These are phyloP conservation scores for Turdus rufiventris DNA, from an alignment of 2,113 vertebrate species.

Conservation along the genomic window DNA sequence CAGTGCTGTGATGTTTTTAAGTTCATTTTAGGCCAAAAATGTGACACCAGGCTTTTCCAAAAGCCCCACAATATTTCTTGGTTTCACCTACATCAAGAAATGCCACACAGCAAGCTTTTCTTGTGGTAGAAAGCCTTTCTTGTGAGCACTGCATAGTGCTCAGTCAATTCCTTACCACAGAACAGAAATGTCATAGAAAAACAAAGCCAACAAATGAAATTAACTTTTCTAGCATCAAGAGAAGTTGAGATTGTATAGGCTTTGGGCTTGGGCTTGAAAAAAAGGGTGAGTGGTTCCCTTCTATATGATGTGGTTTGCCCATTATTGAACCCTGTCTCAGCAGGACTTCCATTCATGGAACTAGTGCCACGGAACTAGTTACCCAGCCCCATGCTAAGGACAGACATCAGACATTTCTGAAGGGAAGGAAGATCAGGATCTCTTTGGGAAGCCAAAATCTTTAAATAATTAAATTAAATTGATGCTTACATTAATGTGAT, in stretches of 20 bases:
- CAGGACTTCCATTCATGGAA: not conserved
- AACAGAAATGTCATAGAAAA: not conserved
- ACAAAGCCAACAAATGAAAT: not conserved
- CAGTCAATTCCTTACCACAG: slow-evolving; percentile 20
- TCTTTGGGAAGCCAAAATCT: not conserved
- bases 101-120: slow-evolving; percentile 41
- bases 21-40: slow-evolving; percentile 50
- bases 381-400: not conserved
- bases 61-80: slow-evolving; percentile 30
- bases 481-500: not conserved
- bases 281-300: not conserved
- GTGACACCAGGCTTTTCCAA: slow-evolving; percentile 23
- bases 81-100: slow-evolving; percentile 60
- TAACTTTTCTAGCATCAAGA: slow-evolving; percentile 3
- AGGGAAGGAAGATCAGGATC: not conserved
- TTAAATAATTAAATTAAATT: not conserved
- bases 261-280: not conserved
- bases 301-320: not conserved
- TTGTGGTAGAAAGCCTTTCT: not conserved
- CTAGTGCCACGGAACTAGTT: not conserved
- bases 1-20: not conserved
- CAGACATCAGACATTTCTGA: not conserved
- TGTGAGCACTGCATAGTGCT: not conserved
- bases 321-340: not conserved
- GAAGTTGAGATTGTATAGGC: not conserved